These are phyloP conservation scores for Capitulum mitella DNA, from an alignment of 2,888 invertebrate species.

Conservation along the genomic window DNA sequence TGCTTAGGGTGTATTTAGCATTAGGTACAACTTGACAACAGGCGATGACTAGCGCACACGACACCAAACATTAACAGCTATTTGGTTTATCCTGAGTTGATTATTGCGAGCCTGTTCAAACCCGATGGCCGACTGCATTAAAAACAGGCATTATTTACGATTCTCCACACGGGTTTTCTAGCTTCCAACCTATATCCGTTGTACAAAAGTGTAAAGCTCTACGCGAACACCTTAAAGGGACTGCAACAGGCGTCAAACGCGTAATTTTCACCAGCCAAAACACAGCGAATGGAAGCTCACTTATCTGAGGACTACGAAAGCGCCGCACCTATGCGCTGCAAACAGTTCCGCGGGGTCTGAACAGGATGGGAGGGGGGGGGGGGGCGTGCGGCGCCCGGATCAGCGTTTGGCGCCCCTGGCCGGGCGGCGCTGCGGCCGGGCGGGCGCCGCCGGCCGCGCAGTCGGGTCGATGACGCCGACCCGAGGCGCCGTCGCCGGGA, in stretches of 20 bases:
- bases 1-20: too few relatives aligned
- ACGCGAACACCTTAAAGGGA: background rate
- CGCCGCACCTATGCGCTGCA: too few relatives aligned
- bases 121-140: too few relatives aligned
- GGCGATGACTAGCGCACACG: too few relatives aligned
- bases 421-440: background rate
- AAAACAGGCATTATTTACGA: too few relatives aligned
- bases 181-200: background rate
- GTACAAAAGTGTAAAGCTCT: background rate
- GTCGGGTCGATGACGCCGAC: constrained; percentile 2
- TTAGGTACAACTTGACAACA: too few relatives aligned
- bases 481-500: background rate
- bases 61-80: too few relatives aligned
- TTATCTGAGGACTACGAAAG: background rate
- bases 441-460: background rate
- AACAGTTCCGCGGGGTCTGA: too few relatives aligned
- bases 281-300: background rate
- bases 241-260: background rate
- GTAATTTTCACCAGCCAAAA: background rate
- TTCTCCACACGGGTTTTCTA: background rate
- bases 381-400: background rate
- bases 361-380: too few relatives aligned
- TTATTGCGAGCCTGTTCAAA: too few relatives aligned
- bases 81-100: too few relatives aligned
- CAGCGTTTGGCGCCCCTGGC: background rate